Evolutionary conservation across 2,113 vertebrate genomes (phyloP), one percentile per base, ranked within the genome.

Genomic region (Oreochromis tanganicae): DNA sequence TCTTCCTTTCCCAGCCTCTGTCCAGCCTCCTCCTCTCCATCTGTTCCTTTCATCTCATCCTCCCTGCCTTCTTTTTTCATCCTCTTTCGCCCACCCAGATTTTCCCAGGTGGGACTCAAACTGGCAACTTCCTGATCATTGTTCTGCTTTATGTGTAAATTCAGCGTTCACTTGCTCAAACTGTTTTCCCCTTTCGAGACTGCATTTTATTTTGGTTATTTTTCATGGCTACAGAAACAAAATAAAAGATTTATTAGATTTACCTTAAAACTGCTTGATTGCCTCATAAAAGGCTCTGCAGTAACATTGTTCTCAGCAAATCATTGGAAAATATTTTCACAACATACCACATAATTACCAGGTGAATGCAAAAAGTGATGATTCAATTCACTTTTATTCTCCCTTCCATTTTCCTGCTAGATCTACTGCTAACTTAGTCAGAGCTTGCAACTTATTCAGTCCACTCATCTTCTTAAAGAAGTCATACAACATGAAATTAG

Each of bases 41-140:
- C 87, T 92, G 85, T 83, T 89, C 87, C 75, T 91, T 86, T 90
- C 85, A 89, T 90, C 84, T 78, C 11, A 3, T 87, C 46, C 54
- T 83, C n/a, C 63, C 56, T 43, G 50, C 3, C 36, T 27, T n/a
- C 19, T 46, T 81, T 85, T 36, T 56, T 80, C 16, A 46, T 68
- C 29, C 29, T 56, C 24, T 81, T 56, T 52, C 21, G 71, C 66
- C 17, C 43, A 54, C 52, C 55, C 78, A 79, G 41, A 85, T 73
- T 90, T 43, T 82, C 81, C 54, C 66, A 73, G 54, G 78, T 91
- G 82, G 89, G n/a, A 88, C 84, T 87, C 48, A 79, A 87, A 90
- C 80, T 55, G 19, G 17, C 84, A 83, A 85, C 81, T 86, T 52
- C 86, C 78, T 79, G 48, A 75, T 91, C 71, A 83, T 71, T 43